Conservation (phyloP, 2,113 vertebrate species). For the Epinephelus fuscoguttatus region DNA sequence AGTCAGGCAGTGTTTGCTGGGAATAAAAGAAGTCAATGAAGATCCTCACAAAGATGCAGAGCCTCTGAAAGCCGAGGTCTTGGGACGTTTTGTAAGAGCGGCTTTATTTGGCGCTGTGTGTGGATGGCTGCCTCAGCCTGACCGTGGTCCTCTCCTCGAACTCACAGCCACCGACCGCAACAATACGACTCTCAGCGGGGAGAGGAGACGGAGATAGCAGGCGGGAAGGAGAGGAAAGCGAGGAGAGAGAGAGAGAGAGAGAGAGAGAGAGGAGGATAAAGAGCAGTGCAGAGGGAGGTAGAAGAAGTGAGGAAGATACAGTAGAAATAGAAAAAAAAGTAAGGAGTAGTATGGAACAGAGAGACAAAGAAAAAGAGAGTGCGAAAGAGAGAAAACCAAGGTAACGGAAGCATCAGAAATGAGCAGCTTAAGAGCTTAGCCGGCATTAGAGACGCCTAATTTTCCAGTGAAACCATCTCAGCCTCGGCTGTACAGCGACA, state of each 20-base stretch:
- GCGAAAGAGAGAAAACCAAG: slow-evolving; percentile 37
- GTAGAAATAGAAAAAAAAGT: background rate
- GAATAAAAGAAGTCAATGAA: slow-evolving; percentile 18
- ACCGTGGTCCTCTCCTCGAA: slow-evolving; percentile 59
- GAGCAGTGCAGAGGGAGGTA: background rate
- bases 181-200: slow-evolving; percentile 34
- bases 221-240: background rate
- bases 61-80: slow-evolving; percentile 19
- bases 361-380: slow-evolving; percentile 13
- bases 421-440: slow-evolving; percentile 82
- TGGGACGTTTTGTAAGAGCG: slow-evolving; percentile 32
- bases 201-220: slow-evolving; percentile 23
- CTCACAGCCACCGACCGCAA: slow-evolving; percentile 50
- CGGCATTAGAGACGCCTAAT: slow-evolving; percentile 64
- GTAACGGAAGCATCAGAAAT: slow-evolving; percentile 78
- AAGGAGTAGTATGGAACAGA: background rate
- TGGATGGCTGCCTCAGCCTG: slow-evolving; percentile 14
- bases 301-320: slow-evolving; percentile 8
- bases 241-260: background rate
- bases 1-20: slow-evolving; percentile 7
- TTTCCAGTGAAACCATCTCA: slow-evolving; percentile 69
- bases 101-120: slow-evolving; percentile 11
- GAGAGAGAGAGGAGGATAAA: background rate
- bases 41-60: slow-evolving; percentile 10
- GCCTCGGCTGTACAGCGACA: slow-evolving; percentile 25